A percentile compares a stretch with the other conserved stretches of the same genome.
Conservation (phyloP, 2,888 invertebrate genomes). For the Agriopis aurantiaria region DNA sequence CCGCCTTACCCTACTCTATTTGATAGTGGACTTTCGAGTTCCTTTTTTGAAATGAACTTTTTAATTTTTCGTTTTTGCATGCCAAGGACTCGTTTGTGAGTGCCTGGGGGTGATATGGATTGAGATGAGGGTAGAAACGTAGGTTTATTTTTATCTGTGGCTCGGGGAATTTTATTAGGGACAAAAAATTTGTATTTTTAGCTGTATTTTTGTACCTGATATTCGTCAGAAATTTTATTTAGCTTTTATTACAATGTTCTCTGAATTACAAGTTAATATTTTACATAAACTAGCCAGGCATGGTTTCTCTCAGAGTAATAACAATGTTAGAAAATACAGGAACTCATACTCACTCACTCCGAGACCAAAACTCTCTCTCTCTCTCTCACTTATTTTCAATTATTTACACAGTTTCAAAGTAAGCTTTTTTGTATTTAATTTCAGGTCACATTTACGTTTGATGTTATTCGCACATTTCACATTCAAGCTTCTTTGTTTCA, state of each 20-base stretch:
- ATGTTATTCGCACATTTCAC: conserved; percentile 13
- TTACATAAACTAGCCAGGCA: not conserved
- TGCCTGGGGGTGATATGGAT: conserved; percentile 42
- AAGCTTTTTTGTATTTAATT: not conserved
- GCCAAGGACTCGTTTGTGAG: conserved; percentile 46
- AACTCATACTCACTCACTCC: no score
- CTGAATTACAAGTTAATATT: no score
- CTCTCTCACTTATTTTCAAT: no score
- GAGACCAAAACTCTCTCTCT: no score
- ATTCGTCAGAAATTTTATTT: conserved; percentile 2
- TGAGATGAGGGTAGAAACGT: conserved; percentile 30
- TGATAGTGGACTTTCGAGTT: conserved; percentile 52
- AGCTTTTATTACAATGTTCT: not conserved
- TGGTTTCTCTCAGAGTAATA: not conserved
- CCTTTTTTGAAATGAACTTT: conserved; percentile 50
- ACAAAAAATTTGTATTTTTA: conserved; percentile 14
- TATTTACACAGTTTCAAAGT: not conserved
- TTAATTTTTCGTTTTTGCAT: conserved; percentile 47
- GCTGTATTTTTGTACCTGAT: conserved; percentile 10
- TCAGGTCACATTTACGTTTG: conserved; percentile 4
- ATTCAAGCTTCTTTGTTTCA: conserved; percentile 26
- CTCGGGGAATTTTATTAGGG: conserved; percentile 10
- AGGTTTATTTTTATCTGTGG: conserved; percentile 29
- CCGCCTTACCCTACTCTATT: conserved; percentile 64
- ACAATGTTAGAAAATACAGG: not conserved